phyloP scores from a whole-genome alignment of 2,113 vertebrate species.

The Cryptotis parvus region DNA sequence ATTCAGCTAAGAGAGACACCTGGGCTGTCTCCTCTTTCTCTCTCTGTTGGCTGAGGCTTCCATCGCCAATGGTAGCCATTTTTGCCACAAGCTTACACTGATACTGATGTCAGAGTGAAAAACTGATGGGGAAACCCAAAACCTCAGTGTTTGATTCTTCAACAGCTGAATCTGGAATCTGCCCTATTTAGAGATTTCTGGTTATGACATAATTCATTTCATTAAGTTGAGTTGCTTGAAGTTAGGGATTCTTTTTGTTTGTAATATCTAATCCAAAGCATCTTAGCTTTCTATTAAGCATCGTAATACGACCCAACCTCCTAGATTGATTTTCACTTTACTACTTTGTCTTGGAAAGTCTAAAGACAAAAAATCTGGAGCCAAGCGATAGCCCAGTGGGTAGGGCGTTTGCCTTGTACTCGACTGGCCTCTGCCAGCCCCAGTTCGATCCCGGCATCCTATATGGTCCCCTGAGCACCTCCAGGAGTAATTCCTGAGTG shows the following conservation, averaged over 20 bases:
- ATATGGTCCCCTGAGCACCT: no score
- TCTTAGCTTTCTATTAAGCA: no score
- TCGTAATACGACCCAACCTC: neutral
- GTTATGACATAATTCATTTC: neutral
- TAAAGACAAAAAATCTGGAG: neutral
- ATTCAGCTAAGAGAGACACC: neutral
- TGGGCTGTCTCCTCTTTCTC: neutral
- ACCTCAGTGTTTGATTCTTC: neutral
- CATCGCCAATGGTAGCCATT: neutral
- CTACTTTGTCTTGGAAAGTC: neutral
- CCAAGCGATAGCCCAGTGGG: no score
- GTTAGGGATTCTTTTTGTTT: neutral
- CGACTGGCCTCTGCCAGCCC: no score
- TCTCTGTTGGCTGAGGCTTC: neutral
- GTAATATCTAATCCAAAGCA: neutral
- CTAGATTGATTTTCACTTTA: slow-evolving; percentile 13
- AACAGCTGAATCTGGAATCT: neutral
- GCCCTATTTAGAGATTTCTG: neutral
- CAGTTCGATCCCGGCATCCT: no score
- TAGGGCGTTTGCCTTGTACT: no score
- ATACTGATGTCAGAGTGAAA: neutral
- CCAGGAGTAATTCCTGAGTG: no score
- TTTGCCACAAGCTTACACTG: neutral
- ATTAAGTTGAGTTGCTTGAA: neutral
- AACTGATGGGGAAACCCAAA: neutral